Percentiles rank a stretch among this genome's conserved stretches.
Evolutionary conservation across 2,888 invertebrate genomes (phyloP).

Genomic region (Schizaphis graminum): DNA sequence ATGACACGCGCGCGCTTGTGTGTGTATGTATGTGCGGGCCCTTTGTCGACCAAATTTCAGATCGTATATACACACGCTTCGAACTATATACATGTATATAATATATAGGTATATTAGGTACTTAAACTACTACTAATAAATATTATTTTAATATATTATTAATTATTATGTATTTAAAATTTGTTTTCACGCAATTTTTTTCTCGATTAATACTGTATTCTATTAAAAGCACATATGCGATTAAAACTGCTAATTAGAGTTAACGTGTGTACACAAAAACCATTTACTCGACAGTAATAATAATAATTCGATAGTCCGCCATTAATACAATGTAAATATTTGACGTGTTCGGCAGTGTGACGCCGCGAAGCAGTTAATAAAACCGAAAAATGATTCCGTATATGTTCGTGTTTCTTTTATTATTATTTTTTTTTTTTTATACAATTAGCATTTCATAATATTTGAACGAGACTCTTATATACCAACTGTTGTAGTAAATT

Average conservation of each 20-base stretch:
- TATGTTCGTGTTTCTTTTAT: conserved; percentile 19
- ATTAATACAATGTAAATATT: conserved; percentile 58
- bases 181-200: conserved; percentile 53
- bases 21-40: conserved; percentile 36
- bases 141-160: conserved; percentile 6
- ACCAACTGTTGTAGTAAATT: background rate
- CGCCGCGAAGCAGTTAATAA: conserved; percentile 33
- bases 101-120: background rate
- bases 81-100: background rate
- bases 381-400: conserved; percentile 47
- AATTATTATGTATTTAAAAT: conserved; percentile 18
- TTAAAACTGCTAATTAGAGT: conserved; percentile 62
- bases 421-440: conserved; percentile 17
- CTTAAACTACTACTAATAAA: background rate
- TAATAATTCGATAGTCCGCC: conserved; percentile 47
- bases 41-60: conserved; percentile 31
- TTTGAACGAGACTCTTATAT: background rate
- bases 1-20: background rate
- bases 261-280: conserved; percentile 58
- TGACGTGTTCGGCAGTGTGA: conserved; percentile 24
- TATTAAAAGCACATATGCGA: conserved; percentile 35
- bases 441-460: conserved; percentile 31
- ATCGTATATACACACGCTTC: background rate
- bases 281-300: conserved; percentile 51
- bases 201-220: background rate